These are phyloP conservation scores for Tyto alba DNA, from an alignment of 2,113 vertebrate species.

Conservation along the genomic window DNA sequence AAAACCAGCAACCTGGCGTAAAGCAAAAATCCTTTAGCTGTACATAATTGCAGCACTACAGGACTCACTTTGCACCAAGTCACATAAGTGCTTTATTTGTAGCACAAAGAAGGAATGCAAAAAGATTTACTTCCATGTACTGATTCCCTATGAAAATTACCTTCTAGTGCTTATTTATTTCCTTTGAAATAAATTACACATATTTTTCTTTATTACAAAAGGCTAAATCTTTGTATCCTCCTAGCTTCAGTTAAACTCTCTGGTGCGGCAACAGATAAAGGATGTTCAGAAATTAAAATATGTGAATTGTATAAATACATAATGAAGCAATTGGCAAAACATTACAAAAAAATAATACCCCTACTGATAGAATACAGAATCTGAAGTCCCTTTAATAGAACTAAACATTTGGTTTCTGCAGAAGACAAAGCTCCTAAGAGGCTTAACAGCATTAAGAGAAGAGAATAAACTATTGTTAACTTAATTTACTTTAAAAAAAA, in stretches of 20 bases:
- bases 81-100: background rate
- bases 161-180: background rate
- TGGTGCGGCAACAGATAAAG: background rate
- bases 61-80: background rate
- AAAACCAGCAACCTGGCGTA: background rate
- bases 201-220: slow-evolving; percentile 28
- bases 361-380: background rate
- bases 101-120: background rate
- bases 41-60: background rate
- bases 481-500: slow-evolving; percentile 7
- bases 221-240: slow-evolving; percentile 1
- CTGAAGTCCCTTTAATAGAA: slow-evolving; percentile 7
- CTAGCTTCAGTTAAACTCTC: slow-evolving; percentile 6
- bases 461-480: slow-evolving; percentile 31
- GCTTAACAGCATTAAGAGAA: slow-evolving; percentile 21
- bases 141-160: background rate
- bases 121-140: background rate
- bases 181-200: slow-evolving; percentile 10
- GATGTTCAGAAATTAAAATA: slow-evolving; percentile 37
- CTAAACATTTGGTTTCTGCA: slow-evolving; percentile 5
- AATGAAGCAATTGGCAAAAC: slow-evolving; percentile 45
- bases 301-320: slow-evolving; percentile 17
- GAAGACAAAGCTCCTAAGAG: slow-evolving; percentile 4
- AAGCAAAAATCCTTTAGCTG: background rate
- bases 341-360: slow-evolving; percentile 8